Base-by-base conservation (phyloP, 2,797 vertebrate species). In the Chelidonichthys spinosus region DNA sequence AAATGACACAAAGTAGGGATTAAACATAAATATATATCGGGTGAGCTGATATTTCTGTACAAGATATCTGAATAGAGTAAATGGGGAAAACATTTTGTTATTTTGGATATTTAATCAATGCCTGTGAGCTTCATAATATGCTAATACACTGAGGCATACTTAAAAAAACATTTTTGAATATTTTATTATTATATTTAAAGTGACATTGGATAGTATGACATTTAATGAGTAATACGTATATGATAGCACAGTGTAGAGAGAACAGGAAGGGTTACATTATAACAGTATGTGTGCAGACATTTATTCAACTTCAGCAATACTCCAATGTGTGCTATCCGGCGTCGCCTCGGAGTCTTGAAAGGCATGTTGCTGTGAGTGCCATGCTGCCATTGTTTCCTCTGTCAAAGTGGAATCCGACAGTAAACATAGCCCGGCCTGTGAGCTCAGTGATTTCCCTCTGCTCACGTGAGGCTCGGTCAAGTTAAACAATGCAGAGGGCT, bases 401-500 rank as follows among this genome's bases (percentile, higher is more conserved):
- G 25, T 47, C 53, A 0, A 5, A 55, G 74, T 44, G 68, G 76
- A 82, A 63, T 82, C 76, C 81, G 66, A 43, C 59, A 9, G 81
- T 82, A 75, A 87, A 89, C 81, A 79, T 36, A 10, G 69, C 7
- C 77, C 0, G 52, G 47, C 62, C 55, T 36, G 59, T 1, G 36
- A 63, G 61, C 7, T 65, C 63, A 49, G 32, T 77, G 80, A 88
- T 87, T 86, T 82, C 63, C 69, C 61, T 82, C 42, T 2, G 0
- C 63, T 55, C 68, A 72, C 9, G 25, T 37, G 44, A 76, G 67
- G 46, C 75, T 61, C 40, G 10, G 74, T 67, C 58, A 65, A 64
- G 85, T 77, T 59, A 77, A 88, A 90, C 84, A 89, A 74, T 68
- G 69, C 46, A 10, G 82, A 77, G 49, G 25, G 54, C 65, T 37